These are phyloP conservation scores for Sarcophaga peregrina DNA, from an alignment of 1,140 invertebrate species.

Conservation along the genomic window DNA sequence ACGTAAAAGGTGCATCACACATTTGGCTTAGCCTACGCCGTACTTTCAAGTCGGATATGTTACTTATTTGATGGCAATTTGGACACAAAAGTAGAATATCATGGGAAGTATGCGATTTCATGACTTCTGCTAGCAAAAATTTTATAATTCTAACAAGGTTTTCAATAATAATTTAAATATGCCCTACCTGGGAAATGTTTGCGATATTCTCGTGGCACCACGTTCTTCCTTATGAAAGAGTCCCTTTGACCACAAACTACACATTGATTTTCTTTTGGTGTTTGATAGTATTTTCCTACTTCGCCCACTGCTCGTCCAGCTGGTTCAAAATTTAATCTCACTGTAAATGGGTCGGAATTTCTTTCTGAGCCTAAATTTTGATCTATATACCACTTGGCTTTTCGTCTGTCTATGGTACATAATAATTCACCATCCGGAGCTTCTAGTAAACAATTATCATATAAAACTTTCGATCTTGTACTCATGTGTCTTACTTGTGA, in stretches of 20 bases:
- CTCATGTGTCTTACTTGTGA: constrained; percentile 48
- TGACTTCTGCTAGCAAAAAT: constrained; percentile 69
- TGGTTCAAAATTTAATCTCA: constrained; percentile 84
- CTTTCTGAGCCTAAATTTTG: constrained; percentile 76
- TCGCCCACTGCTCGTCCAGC: constrained; percentile 78
- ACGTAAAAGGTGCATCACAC: constrained; percentile 74
- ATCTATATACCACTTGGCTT: constrained; percentile 81
- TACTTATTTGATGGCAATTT: constrained; percentile 79
- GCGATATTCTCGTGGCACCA: constrained; percentile 86
- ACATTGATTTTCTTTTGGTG: constrained; percentile 83
- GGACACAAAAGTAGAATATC: constrained; percentile 83
- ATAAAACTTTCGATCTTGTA: constrained; percentile 75
- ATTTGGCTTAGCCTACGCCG: constrained; percentile 72
- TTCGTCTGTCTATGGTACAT: constrained; percentile 84
- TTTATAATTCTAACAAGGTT: constrained; percentile 29
- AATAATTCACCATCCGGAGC: constrained; percentile 83
- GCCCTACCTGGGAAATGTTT: constrained; percentile 79
- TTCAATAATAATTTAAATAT: background rate
- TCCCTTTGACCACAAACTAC: constrained; percentile 82
- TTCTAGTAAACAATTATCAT: constrained; percentile 83
- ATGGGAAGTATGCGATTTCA: constrained; percentile 87
- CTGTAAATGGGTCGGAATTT: constrained; percentile 77
- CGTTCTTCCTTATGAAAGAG: constrained; percentile 81
- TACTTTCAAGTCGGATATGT: constrained; percentile 74
- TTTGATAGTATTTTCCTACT: constrained; percentile 79